Percentiles rank a stretch among this genome's conserved stretches.
Evolutionary conservation across 2,797 vertebrate species (phyloP).

Genomic region (Dicrostonyx torquatus): DNA sequence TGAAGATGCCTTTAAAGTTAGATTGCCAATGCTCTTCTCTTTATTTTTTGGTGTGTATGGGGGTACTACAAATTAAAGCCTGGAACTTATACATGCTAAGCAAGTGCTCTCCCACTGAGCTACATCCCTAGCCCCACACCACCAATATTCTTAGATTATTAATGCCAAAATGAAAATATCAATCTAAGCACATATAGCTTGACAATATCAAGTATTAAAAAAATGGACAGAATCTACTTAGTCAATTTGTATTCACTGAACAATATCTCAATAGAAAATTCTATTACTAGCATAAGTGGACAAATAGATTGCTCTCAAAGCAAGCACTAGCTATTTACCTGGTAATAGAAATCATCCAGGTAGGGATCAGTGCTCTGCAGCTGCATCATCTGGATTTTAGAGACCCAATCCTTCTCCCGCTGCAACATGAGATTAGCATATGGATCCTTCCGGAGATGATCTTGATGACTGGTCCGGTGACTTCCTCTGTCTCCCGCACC

Average conservation of each 20-base stretch:
- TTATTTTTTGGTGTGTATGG: background rate
- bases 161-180: conserved; percentile 14
- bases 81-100: background rate
- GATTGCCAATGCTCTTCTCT: background rate
- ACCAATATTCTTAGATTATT: background rate
- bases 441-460: conserved; percentile 91
- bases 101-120: background rate
- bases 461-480: conserved; percentile 85
- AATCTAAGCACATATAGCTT: background rate
- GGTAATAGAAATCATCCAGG: conserved; percentile 98
- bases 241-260: background rate
- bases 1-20: background rate
- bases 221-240: background rate
- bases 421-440: conserved; percentile 98
- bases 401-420: conserved; percentile 98
- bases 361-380: conserved; percentile 98
- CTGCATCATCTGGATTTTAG: conserved; percentile 99
- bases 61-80: background rate
- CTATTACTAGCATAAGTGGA: background rate
- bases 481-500: conserved; percentile 87
- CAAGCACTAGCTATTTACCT: conserved; percentile 86
- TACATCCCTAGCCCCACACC: background rate
- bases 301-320: background rate
- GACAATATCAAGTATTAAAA: background rate
- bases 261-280: conserved; percentile 34